These are phyloP conservation scores for Lutraria lutraria DNA, from an alignment of 2,888 invertebrate species.

Conservation along the genomic window DNA sequence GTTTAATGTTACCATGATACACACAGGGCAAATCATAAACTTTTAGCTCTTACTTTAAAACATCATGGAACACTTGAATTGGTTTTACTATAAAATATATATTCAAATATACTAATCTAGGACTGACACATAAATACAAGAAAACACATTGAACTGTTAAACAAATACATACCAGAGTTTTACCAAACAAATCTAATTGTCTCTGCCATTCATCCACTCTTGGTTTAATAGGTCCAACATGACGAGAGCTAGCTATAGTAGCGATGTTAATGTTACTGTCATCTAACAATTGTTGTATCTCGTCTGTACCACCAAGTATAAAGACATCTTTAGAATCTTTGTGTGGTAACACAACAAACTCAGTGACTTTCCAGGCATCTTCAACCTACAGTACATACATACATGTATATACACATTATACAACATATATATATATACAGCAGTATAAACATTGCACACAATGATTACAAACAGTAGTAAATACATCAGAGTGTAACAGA, in stretches of 20 bases:
- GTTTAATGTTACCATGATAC: no score
- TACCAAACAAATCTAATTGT: constrained; percentile 92
- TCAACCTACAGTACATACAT: constrained; percentile 90
- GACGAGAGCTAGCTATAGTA: constrained; percentile 94
- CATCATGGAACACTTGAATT: no score
- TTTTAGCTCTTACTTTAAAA: no score
- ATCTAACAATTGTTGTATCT: constrained; percentile 93
- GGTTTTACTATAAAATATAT: no score
- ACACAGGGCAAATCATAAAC: no score
- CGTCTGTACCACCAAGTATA: constrained; percentile 94
- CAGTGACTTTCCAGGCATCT: constrained; percentile 93
- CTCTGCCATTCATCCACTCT: constrained; percentile 94
- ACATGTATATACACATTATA: no score
- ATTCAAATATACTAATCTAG: no score
- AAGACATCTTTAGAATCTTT: constrained; percentile 94
- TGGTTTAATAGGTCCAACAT: constrained; percentile 94
- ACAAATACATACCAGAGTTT: constrained; percentile 91
- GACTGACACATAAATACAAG: no score
- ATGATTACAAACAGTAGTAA: no score
- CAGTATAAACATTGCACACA: no score
- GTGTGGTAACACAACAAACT: constrained; percentile 92
- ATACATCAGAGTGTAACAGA: no score
- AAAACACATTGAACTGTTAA: not conserved
- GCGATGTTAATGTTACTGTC: constrained; percentile 95
- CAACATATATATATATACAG: no score